These are phyloP conservation scores for Celastrina argiolus DNA, from an alignment of 2,888 invertebrate genomes.

Conservation along the genomic window DNA sequence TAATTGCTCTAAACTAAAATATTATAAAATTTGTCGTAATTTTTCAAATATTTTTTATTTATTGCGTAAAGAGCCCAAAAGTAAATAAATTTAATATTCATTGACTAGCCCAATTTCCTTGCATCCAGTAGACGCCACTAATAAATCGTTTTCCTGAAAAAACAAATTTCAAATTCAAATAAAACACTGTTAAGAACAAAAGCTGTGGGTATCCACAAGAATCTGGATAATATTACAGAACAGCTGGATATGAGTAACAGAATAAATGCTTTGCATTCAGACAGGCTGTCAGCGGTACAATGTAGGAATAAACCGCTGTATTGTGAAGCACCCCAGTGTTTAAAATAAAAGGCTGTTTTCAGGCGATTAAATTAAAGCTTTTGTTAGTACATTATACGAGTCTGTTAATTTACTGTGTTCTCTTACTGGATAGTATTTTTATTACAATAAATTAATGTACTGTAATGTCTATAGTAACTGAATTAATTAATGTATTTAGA, in stretches of 20 bases:
- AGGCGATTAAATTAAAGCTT: not conserved
- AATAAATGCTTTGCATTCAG: not conserved
- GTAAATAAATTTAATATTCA: no score
- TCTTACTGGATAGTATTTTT: no score
- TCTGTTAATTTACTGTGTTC: no score
- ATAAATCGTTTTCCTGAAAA: not conserved
- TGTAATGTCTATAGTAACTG: no score
- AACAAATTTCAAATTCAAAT: not conserved
- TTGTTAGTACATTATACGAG: not conserved
- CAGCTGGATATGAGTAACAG: not conserved
- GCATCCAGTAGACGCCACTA: not conserved
- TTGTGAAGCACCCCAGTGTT: not conserved
- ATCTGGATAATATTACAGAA: not conserved
- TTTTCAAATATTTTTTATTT: no score
- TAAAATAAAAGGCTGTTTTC: slow-evolving; percentile 1
- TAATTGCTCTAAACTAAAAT: no score
- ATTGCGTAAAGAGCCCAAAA: no score
- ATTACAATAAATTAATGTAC: no score
- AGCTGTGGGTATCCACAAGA: not conserved
- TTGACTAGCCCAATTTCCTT: not conserved
- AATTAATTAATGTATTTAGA: no score
- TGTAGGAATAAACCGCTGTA: not conserved
- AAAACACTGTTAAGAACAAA: not conserved
- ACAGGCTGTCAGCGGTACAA: not conserved
- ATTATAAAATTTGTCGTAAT: no score